Evolutionary conservation across 2,113 vertebrate species (phyloP), one percentile per base, ranked within the genome.

Genomic region (Thalassarche chlororhynchos): DNA sequence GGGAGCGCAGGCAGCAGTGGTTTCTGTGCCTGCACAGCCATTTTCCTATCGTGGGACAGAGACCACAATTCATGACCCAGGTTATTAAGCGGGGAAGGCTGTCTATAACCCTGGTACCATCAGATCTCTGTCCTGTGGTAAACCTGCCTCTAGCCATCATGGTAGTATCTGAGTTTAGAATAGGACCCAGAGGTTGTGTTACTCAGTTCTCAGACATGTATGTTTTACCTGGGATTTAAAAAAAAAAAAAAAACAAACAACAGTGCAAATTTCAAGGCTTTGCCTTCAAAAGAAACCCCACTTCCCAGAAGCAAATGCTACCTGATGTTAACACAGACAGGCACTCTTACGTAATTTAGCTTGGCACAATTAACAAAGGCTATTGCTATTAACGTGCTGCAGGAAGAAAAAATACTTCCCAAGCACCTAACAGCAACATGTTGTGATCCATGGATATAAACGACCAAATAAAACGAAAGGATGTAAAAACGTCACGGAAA

Each of bases 401-500:
- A 90, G 83, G 88, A 90, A 81, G 64, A 72, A 89, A 94, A 93
- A 87, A 10, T 57, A 65, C 58, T 96, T 95, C 58, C 58, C 96
- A 80, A 87, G 82, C 70, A 72, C 71, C 71, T 93, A 93, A 75
- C 19, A 95, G 54, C 87, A 97, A 83, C 84, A 46, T 47, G 78
- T 85, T 95, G 93, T 71, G 90, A 97, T 92, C 91, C n/a, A 17
- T 42, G 84, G 93, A 94, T 97, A 93, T 96, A 97, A 96, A 96
- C 71, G 95, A 89, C 93, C 91, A 97, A 97, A 98, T 97, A 97
- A 98, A 98, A 98, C 31, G 70, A 71, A 76, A 88, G 94, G 94
- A 96, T 96, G 90, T 97, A 95, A 98, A 98, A 97, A 96, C 17
- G 93, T 97, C 96, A 93, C n/a, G 5, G 96, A 97, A 97, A 97